phyloP scores from a whole-genome alignment of 2,888 invertebrate species.

The Mayetiola destructor region DNA sequence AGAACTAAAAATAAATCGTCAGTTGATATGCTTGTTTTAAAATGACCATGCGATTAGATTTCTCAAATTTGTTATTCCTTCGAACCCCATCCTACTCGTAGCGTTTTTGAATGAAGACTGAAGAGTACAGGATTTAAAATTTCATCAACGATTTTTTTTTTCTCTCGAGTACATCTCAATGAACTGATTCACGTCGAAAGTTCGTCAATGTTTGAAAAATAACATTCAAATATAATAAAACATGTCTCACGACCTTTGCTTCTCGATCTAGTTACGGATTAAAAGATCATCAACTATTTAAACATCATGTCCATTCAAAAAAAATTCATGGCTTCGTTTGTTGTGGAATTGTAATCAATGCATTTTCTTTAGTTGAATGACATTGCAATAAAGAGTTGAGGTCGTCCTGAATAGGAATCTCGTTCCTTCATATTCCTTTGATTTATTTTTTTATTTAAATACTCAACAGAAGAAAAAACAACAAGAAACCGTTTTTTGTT shows the following conservation, averaged over 20 bases:
- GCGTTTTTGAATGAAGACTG: too few species aligned
- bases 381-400: background rate
- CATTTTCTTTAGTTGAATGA: background rate
- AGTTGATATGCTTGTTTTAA: too few species aligned
- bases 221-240: conserved; percentile 8
- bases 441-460: too few species aligned
- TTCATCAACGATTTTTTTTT: too few species aligned
- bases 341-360: background rate
- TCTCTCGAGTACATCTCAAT: background rate
- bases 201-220: background rate
- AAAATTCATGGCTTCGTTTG: background rate
- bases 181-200: background rate
- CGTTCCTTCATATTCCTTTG: background rate
- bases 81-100: too few species aligned
- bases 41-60: too few species aligned
- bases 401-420: background rate
- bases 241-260: conserved; percentile 10
- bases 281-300: conserved; percentile 12
- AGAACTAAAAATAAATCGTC: too few species aligned
- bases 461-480: background rate
- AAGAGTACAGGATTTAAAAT: too few species aligned
- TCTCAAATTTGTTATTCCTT: too few species aligned
- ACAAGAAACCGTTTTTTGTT: background rate
- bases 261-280: conserved; percentile 3
- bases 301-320: background rate